phyloP scores from a whole-genome alignment of 2,113 vertebrate species.

The Rafetus swinhoei region DNA sequence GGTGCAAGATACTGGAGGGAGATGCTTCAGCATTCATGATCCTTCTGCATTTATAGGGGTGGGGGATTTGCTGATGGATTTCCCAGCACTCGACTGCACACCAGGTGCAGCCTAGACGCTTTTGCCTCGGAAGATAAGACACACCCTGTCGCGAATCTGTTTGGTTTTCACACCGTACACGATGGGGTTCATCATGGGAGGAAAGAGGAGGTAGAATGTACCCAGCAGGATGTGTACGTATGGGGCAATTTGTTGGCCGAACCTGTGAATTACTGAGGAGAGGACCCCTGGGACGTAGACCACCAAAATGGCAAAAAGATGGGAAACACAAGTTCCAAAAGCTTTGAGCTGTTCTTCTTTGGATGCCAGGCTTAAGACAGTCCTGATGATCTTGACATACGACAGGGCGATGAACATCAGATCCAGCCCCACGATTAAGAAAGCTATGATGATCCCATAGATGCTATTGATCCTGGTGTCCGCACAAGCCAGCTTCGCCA shows the following conservation, averaged over 20 bases:
- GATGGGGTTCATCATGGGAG: neutral
- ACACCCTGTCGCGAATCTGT: neutral
- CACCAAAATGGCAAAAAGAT: neutral
- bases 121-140: neutral
- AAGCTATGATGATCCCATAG: neutral
- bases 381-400: neutral
- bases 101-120: neutral
- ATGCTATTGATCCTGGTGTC: neutral
- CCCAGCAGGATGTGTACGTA: neutral
- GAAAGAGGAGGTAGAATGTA: neutral
- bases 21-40: neutral
- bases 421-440: neutral
- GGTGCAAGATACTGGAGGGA: neutral
- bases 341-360: neutral
- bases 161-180: neutral
- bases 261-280: neutral
- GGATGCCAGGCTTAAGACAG: neutral
- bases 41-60: neutral
- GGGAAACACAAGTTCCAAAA: neutral
- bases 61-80: neutral
- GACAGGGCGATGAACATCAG: neutral
- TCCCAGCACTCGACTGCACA: neutral
- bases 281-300: neutral
- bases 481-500: neutral
- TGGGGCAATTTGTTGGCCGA: too few relatives aligned